phyloP scores from a whole-genome alignment of 2,113 vertebrate genomes.

The Ondatra zibethicus region DNA sequence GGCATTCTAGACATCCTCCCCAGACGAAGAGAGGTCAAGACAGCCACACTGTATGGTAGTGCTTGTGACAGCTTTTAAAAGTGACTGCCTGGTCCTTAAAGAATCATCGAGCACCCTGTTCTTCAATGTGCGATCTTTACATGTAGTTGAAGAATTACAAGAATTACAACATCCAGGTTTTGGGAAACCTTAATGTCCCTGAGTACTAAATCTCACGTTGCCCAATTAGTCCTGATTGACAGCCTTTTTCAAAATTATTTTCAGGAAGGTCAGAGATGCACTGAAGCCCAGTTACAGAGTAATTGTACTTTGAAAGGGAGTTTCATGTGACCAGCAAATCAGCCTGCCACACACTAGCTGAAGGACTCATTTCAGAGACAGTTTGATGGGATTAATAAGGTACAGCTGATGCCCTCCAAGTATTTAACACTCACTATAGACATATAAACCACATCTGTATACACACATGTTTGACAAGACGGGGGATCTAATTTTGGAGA shows the following conservation, averaged over 20 bases:
- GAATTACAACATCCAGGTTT: background rate
- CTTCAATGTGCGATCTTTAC: background rate
- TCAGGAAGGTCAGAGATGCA: conserved; percentile 31
- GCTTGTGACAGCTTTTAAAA: conserved; percentile 42
- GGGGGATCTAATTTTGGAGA: background rate
- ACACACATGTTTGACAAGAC: background rate
- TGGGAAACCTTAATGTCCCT: background rate
- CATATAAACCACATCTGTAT: background rate
- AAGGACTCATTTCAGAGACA: background rate
- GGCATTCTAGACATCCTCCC: conserved; percentile 40
- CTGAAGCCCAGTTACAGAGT: background rate
- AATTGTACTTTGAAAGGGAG: background rate
- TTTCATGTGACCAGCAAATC: conserved; percentile 29
- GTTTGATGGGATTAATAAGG: background rate
- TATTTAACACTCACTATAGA: background rate
- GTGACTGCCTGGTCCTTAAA: background rate
- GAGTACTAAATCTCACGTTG: conserved; percentile 6
- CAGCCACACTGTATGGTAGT: background rate
- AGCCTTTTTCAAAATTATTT: conserved; percentile 44
- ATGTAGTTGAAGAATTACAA: background rate
- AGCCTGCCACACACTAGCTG: background rate
- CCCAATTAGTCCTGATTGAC: background rate
- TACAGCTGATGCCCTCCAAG: background rate
- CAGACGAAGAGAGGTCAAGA: conserved; percentile 49
- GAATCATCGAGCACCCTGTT: background rate